Conservation (phyloP, 2,113 vertebrate species). For the Corythornis madagascariensis region DNA sequence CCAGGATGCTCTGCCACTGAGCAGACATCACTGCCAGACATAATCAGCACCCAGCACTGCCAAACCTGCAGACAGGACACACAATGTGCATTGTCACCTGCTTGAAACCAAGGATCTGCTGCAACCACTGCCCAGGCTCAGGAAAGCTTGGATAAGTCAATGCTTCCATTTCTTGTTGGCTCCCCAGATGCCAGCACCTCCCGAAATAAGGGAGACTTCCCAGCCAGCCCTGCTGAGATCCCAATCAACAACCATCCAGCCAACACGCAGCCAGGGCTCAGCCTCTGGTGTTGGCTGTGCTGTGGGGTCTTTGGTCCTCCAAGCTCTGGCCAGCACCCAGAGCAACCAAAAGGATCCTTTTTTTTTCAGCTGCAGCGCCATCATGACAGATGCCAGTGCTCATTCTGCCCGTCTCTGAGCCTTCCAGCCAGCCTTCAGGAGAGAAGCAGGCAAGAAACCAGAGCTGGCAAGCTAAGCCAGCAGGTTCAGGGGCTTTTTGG, state of each 20-base stretch:
- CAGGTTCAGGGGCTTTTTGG: neutral
- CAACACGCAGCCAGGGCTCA: neutral
- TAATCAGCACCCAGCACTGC: neutral
- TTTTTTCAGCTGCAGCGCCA: neutral
- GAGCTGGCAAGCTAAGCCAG: neutral
- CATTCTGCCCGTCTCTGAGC: neutral
- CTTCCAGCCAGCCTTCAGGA: neutral
- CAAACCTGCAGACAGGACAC: neutral
- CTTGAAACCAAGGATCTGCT: neutral
- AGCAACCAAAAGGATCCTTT: neutral
- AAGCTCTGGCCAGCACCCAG: neutral
- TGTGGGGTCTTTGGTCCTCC: neutral
- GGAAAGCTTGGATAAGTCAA: neutral
- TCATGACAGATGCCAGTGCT: neutral
- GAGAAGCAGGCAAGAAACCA: neutral
- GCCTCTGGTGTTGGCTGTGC: neutral
- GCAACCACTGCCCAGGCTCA: rapidly evolving
- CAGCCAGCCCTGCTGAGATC: neutral
- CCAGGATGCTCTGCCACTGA: rapidly evolving
- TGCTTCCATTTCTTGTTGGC: neutral
- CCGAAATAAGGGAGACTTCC: neutral
- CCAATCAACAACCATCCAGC: neutral
- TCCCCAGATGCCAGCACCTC: neutral
- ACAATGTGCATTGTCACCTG: neutral
- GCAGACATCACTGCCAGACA: neutral